These are phyloP conservation scores for Calonectris borealis DNA, from an alignment of 2,113 vertebrate genomes.

Conservation along the genomic window DNA sequence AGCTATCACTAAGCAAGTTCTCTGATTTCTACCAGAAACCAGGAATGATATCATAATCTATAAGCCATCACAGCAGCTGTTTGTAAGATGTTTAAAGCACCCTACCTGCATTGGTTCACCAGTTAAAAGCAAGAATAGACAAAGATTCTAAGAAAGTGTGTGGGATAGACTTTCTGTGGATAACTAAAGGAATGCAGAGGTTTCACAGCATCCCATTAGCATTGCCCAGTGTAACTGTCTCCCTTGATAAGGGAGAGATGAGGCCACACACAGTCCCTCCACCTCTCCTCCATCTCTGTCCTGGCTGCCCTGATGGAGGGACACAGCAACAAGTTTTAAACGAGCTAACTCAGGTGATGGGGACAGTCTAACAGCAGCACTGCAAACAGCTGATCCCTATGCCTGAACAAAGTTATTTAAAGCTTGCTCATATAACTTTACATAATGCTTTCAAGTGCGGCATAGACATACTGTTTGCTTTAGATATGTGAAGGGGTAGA, in stretches of 20 bases:
- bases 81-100: not conserved
- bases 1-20: not conserved
- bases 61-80: not conserved
- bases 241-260: not conserved
- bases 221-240: not conserved
- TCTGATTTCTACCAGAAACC: not conserved
- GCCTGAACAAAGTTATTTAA: not conserved
- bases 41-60: not conserved
- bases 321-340: not conserved
- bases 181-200: not conserved
- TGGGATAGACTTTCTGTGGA: not conserved
- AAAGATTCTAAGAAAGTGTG: not conserved
- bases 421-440: not conserved
- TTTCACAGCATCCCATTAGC: not conserved
- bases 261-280: not conserved
- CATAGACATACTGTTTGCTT: not conserved
- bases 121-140: not conserved
- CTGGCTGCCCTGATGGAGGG: not conserved
- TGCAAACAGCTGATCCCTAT: not conserved
- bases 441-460: not conserved
- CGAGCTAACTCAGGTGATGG: accelerated
- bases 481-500: not conserved
- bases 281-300: not conserved
- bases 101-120: not conserved
- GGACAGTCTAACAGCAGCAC: not conserved